Evolutionary conservation across 2,113 vertebrate genomes (phyloP).

Genomic region (Corythaeola cristata): DNA sequence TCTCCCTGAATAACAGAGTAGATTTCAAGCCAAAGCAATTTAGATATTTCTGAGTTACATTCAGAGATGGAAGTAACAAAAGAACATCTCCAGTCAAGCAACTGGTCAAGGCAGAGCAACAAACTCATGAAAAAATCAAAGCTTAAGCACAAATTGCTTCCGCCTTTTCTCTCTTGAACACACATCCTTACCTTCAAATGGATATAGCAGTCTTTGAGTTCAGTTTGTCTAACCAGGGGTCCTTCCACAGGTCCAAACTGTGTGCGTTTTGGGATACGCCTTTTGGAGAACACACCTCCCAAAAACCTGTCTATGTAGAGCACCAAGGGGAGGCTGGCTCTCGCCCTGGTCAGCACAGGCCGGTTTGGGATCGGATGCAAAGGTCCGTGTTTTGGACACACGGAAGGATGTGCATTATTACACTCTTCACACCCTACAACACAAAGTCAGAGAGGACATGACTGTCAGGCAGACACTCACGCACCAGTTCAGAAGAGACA

Average conservation of each 20-base stretch:
- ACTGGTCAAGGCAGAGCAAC: neutral
- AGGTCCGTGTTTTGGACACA: constrained; percentile 89
- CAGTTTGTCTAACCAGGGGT: constrained; percentile 83
- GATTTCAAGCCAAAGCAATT: neutral
- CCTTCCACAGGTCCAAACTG: constrained; percentile 97
- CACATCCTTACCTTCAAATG: constrained; percentile 84
- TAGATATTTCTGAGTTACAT: neutral
- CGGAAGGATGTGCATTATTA: constrained; percentile 85
- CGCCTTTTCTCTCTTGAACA: accelerated
- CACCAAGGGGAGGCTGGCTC: constrained; percentile 92
- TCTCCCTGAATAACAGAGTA: neutral
- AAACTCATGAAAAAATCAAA: neutral
- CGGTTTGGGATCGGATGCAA: constrained; percentile 93
- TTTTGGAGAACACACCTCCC: constrained; percentile 93
- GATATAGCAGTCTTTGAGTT: constrained; percentile 90
- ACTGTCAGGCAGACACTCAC: neutral
- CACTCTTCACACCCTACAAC: constrained; percentile 96
- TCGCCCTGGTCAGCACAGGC: constrained; percentile 89
- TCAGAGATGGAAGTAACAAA: neutral
- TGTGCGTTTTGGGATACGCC: constrained; percentile 93
- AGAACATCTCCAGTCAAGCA: neutral
- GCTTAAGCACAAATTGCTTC: neutral
- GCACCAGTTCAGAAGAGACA: neutral
- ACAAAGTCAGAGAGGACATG: neutral
- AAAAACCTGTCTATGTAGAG: constrained; percentile 94